phyloP scores from a whole-genome alignment of 2,113 vertebrate genomes.

The Oophaga pumilio region DNA sequence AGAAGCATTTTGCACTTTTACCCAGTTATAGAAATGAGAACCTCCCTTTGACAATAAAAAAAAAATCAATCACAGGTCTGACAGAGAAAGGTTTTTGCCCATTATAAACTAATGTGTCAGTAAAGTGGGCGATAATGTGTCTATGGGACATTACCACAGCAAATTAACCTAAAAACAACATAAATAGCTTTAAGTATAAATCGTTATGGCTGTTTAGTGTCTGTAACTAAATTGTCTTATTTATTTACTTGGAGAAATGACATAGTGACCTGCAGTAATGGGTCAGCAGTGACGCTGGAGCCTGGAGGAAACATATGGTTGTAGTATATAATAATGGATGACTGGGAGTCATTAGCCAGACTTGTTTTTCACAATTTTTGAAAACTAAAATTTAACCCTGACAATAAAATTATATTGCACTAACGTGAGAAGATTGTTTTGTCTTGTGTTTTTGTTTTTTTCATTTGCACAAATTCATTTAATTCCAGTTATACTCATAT shows the following conservation, averaged over 20 bases:
- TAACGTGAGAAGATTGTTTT: not conserved
- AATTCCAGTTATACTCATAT: too few species aligned
- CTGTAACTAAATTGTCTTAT: constrained; percentile 36
- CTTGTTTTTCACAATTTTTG: not conserved
- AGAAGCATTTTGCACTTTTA: too few species aligned
- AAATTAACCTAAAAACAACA: constrained; percentile 36
- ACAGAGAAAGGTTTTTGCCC: not conserved
- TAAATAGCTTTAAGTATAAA: constrained; percentile 24
- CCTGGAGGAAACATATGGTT: constrained; percentile 50
- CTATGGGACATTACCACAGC: constrained; percentile 10
- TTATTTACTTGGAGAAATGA: constrained; percentile 53
- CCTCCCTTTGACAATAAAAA: too few species aligned
- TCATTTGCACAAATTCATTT: too few species aligned
- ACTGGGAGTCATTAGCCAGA: not conserved
- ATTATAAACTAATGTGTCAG: not conserved
- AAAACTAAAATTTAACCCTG: not conserved
- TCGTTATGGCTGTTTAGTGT: constrained; percentile 28
- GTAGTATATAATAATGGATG: constrained; percentile 29
- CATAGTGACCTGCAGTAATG: constrained; percentile 41
- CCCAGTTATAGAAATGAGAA: too few species aligned
- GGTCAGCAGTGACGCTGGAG: constrained; percentile 23
- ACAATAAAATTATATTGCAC: not conserved
- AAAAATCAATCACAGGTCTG: not conserved
- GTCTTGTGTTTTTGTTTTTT: too few species aligned
- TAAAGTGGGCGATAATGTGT: not conserved